These are phyloP conservation scores for Drosophila orosa DNA, from an alignment of 1,140 invertebrate species.

Conservation along the genomic window DNA sequence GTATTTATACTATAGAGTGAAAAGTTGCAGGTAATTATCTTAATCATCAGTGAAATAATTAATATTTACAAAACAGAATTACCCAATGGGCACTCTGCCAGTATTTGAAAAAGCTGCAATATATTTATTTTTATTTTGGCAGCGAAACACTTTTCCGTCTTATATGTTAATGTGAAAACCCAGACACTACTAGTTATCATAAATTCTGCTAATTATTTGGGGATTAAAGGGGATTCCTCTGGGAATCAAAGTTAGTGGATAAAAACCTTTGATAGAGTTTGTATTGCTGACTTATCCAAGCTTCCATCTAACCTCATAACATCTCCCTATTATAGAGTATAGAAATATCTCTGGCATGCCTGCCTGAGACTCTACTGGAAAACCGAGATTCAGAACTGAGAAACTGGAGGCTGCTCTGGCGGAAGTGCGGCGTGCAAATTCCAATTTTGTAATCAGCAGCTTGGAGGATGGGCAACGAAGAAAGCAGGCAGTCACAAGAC, in stretches of 20 bases:
- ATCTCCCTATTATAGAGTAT: neutral
- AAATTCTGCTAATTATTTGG: slow-evolving; percentile 1
- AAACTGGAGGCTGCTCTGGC: slow-evolving; percentile 45
- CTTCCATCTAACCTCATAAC: neutral
- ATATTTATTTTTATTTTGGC: slow-evolving; percentile 3
- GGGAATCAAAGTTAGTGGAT: no score
- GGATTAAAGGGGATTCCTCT: neutral
- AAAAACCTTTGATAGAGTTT: no score
- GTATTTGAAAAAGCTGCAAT: neutral
- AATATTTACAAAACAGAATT: slow-evolving; percentile 23
- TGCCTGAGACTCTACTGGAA: slow-evolving; percentile 7
- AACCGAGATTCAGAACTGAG: slow-evolving; percentile 25
- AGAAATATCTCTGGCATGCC: slow-evolving; percentile 18
- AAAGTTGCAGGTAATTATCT: slow-evolving; percentile 14
- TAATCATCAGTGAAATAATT: slow-evolving; percentile 12
- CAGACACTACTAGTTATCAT: neutral
- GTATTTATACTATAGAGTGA: neutral
- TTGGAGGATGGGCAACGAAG: slow-evolving; percentile 11
- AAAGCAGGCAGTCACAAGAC: slow-evolving; percentile 9
- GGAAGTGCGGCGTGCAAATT: slow-evolving; percentile 74
- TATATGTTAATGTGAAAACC: slow-evolving; percentile 9
- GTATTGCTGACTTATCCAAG: no score
- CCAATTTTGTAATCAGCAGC: slow-evolving; percentile 72
- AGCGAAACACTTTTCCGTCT: neutral
- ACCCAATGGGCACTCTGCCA: slow-evolving; percentile 25